These are phyloP conservation scores for Trididemnum miniatum DNA, from an alignment of 23 tunicate species.

Conservation along the genomic window DNA sequence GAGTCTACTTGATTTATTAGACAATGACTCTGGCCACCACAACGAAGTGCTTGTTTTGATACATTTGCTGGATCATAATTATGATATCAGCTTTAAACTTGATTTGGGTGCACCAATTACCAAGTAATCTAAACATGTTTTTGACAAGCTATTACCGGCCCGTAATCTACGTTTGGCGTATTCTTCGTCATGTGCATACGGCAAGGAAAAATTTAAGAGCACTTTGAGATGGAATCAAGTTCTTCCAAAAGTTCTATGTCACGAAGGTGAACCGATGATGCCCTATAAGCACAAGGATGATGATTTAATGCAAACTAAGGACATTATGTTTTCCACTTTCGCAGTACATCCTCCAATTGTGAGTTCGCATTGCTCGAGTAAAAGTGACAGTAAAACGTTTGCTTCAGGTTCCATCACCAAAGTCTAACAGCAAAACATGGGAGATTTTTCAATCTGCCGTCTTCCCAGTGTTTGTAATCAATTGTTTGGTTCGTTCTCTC, in stretches of 20 bases:
- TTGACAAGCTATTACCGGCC: too few relatives aligned
- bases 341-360: slow-evolving; percentile 12
- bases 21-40: too few relatives aligned
- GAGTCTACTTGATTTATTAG: too few relatives aligned
- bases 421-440: background rate
- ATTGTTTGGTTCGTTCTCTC: background rate
- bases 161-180: too few relatives aligned
- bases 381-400: background rate
- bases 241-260: background rate
- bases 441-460: background rate
- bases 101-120: too few relatives aligned
- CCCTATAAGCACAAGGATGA: background rate
- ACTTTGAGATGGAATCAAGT: background rate
- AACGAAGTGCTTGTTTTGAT: too few relatives aligned
- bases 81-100: too few relatives aligned
- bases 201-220: too few relatives aligned
- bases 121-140: too few relatives aligned
- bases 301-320: slow-evolving; percentile 7
- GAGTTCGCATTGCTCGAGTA: slow-evolving; percentile 2
- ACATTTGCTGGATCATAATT: too few relatives aligned
- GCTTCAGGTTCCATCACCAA: slow-evolving; percentile 4
- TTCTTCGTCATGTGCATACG: too few relatives aligned
- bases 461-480: background rate
- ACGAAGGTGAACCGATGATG: background rate
- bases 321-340: background rate